Evolutionary conservation across 2,113 vertebrate genomes (phyloP), one percentile per base, ranked within the genome.

Genomic region (Catharus minimus): DNA sequence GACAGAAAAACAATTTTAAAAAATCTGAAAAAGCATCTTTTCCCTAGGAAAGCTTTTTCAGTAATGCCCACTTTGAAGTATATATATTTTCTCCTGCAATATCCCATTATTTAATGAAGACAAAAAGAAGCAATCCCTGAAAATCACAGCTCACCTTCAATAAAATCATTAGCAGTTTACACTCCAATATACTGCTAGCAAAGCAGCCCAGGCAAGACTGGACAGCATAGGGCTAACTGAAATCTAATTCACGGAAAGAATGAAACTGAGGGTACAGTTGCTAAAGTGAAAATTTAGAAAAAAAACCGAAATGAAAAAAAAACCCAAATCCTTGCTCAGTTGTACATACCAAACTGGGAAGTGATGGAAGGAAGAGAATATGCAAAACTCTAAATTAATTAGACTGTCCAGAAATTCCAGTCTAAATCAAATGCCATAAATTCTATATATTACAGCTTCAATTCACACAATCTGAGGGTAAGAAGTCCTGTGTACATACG

Each of bases 401-500:
- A 20, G 43, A 47, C 20, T 18, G 2, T 36, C 30, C 38, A 50
- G 41, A 77, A 86, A 88, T 15, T 10, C 11, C 49, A 43, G 10
- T 41, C 33, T 56, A 65, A 76, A 89, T 32, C 28, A 78, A 85
- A 38, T 5, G 6, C 23, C 68, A 22, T 47, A 47, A 30, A 28
- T 61, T 65, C 28, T 41, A 2, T 15, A 5, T 13, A 9, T 33
- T 18, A 44, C 3, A 76, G 47, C 30, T 61, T 28, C 36, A 83
- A 10, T 52, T 53, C 18, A 33, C 22, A 57, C 20, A 61, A n/a
- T 20, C 20, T 23, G 27, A 65, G 50, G 46, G 20, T 52, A 30
- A 66, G 10, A 75, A 89, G 23, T 38, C n/a, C 15, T 66, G n/a
- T 52, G 36, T 78, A 94, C 97, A 46, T 98, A 99, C 99, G 15